Conservation (phyloP, 2,888 invertebrate species). For the Amblyjoppa proteus region DNA sequence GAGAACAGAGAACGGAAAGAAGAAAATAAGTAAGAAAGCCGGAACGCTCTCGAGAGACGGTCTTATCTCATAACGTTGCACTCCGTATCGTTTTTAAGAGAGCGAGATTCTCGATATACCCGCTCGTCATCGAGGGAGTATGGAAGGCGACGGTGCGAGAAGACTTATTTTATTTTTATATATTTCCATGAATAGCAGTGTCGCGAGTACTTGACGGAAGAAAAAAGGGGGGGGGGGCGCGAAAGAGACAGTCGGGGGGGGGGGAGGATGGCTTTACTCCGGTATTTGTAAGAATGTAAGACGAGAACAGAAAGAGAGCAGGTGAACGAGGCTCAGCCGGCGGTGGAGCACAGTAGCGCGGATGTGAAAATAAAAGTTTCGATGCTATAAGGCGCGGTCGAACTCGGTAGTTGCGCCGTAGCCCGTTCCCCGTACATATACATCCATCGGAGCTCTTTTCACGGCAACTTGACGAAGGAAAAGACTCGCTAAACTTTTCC, state of each 20-base stretch:
- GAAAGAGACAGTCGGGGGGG: constrained; percentile 33
- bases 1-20: constrained; percentile 39
- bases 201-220: constrained; percentile 30
- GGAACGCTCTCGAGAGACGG: constrained; percentile 27
- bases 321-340: constrained; percentile 53
- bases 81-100: constrained; percentile 52
- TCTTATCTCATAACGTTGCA: constrained; percentile 44
- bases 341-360: constrained; percentile 2
- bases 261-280: no score
- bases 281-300: background rate
- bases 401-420: constrained; percentile 77
- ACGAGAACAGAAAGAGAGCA: constrained; percentile 51
- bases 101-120: constrained; percentile 39
- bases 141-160: background rate
- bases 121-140: background rate
- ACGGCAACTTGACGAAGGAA: constrained; percentile 75
- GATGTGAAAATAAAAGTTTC: constrained; percentile 77
- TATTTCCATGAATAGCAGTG: constrained; percentile 33
- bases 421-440: constrained; percentile 61
- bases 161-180: constrained; percentile 48
- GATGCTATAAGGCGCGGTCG: constrained; percentile 54
- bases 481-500: constrained; percentile 78
- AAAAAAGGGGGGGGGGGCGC: constrained; percentile 18
- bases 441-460: constrained; percentile 72
- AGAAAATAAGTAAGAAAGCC: constrained; percentile 29